Base-by-base conservation (phyloP, 2,888 invertebrate genomes). In the Tenthredo scrophulariae region DNA sequence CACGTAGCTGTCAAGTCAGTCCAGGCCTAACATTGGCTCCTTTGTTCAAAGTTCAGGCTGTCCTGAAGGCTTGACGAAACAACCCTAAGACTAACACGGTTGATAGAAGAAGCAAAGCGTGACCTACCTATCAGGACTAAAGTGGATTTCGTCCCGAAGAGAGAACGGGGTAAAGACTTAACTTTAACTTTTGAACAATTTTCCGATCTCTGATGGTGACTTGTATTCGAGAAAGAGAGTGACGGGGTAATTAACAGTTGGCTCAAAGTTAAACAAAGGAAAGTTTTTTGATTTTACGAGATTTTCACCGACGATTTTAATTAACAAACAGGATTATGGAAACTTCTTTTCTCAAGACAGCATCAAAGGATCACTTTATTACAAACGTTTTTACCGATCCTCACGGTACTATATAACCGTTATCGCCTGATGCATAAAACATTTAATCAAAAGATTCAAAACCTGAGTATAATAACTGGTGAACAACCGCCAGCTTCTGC, bases 41-140 rank as follows among this genome's bases (percentile, higher is more conserved):
- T 90, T 89, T 89, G 88, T 89, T 89, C 86, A 86, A 87, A 88
- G 86, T 85, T 70, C 85, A 84, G 77, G 85, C 72, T 84, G 85
- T 84, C 85, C 74, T 43, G 6, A 22, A 54, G 77, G 50, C 50
- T 46, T 13, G 50, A 54, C 77, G 54, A 54, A 77, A 77, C 77
- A 54, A 13, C 29, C 77, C 54, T 1, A 22, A 40, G 62, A 18
- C 58, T 62, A 40, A 43, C 15, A 15, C 40, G 62, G 37, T 40
- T 84, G 84, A 83, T 70, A 29, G 29, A 26, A 65, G 67, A 40
- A 54, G n/a, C n/a, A 58, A 80, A 86, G 87, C 88, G 88, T 88
- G 89, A 89, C 87, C 86, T 84, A 88, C 86, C 87, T 88, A 86
- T 87, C 86, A 88, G 88, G 86, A 80, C 1, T 40, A 46, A 54